A percentile compares a stretch with the other conserved stretches of the same genome.
Conservation (phyloP, 2,888 invertebrate species). For the Pegoplata infirma region DNA sequence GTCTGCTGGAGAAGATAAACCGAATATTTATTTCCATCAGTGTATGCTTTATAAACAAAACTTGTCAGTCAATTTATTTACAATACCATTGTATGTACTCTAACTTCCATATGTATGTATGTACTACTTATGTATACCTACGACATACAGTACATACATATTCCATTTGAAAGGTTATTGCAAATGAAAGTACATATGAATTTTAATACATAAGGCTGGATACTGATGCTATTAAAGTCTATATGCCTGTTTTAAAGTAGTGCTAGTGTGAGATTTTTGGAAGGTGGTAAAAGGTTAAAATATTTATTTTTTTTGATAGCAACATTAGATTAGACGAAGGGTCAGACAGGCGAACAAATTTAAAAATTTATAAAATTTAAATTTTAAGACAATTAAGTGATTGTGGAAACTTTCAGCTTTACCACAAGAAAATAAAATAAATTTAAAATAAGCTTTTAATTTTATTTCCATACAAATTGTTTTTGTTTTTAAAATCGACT, state of each 20-base stretch:
- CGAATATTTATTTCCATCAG: no score
- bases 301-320: slow-evolving; percentile 9
- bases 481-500: no score
- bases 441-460: no score
- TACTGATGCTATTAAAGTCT: not conserved
- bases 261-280: not conserved
- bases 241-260: not conserved
- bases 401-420: no score
- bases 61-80: not conserved
- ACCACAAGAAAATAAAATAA: no score
- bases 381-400: no score
- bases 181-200: not conserved
- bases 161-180: not conserved
- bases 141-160: not conserved
- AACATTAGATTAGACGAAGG: slow-evolving; percentile 33
- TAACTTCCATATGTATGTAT: not conserved
- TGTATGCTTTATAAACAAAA: not conserved
- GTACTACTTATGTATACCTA: not conserved
- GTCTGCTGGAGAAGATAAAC: no score
- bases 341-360: not conserved
- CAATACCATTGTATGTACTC: not conserved
- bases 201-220: not conserved
- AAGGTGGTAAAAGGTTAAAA: not conserved
- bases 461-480: no score
- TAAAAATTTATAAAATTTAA: no score